A percentile compares a stretch with the other conserved stretches of the same genome.
Conservation (phyloP, 2,797 vertebrate genomes). For the Lemur catta region DNA sequence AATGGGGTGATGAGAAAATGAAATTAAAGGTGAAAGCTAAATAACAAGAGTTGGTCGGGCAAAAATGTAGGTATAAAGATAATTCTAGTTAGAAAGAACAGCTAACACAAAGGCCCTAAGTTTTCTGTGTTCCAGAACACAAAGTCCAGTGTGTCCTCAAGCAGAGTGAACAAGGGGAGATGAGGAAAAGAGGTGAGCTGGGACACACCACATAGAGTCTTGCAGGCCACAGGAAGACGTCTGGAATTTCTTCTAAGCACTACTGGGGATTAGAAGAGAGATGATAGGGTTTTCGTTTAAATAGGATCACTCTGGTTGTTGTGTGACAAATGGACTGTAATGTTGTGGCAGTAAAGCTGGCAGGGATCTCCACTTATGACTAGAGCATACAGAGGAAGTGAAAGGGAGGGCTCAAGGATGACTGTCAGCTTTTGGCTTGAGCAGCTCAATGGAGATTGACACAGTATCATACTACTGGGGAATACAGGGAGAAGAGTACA, state of each 20-base stretch:
- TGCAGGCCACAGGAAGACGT: neutral
- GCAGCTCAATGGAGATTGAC: neutral
- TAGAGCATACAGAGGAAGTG: neutral
- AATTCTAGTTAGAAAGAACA: neutral
- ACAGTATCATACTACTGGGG: neutral
- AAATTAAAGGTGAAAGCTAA: constrained; percentile 14
- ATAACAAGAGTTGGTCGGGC: neutral
- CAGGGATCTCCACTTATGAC: neutral
- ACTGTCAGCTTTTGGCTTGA: neutral
- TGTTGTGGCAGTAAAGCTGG: neutral
- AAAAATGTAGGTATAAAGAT: neutral
- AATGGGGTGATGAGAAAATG: neutral
- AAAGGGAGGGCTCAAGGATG: neutral
- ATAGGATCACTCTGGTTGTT: neutral
- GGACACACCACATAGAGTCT: too few relatives aligned
- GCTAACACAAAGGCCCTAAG: neutral
- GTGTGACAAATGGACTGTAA: neutral
- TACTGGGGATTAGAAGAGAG: neutral
- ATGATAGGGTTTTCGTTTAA: neutral
- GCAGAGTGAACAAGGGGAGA: neutral
- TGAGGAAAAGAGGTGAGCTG: neutral
- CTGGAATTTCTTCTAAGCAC: constrained; percentile 10
- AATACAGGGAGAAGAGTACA: neutral
- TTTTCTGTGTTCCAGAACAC: neutral
- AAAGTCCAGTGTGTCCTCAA: neutral